Conservation (phyloP, 2,797 vertebrate species). For the Phalanger gymnotis region DNA sequence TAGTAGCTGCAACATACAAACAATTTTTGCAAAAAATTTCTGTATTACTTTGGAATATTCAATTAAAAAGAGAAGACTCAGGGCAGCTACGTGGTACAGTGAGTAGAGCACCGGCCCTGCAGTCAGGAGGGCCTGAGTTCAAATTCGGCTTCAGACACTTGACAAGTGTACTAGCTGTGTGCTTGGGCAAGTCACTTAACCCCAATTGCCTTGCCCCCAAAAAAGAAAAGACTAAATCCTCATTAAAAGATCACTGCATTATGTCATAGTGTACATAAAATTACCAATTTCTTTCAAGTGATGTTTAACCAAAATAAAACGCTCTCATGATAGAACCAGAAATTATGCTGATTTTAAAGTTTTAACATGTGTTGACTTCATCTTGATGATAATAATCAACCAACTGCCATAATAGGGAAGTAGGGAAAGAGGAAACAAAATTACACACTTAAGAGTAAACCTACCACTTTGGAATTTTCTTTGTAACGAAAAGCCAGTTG, state of each 20-base stretch:
- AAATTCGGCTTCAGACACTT: too few relatives aligned
- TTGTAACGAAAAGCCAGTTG: conserved; percentile 98
- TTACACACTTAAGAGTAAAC: conserved; percentile 57
- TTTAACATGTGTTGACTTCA: background rate
- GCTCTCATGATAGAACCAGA: background rate
- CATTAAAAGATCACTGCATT: background rate
- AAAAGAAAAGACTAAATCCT: background rate
- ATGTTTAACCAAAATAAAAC: background rate
- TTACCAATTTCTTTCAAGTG: background rate
- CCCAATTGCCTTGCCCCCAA: too few relatives aligned
- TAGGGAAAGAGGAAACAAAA: background rate
- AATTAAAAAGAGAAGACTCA: background rate
- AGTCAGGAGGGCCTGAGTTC: too few relatives aligned
- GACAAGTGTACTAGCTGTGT: too few relatives aligned
- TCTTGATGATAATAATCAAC: background rate
- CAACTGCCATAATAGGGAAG: background rate
- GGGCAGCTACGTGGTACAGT: too few relatives aligned
- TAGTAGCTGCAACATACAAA: background rate
- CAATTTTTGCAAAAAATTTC: background rate
- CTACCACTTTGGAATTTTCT: conserved; percentile 92
- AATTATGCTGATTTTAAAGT: background rate
- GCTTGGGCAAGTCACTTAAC: too few relatives aligned
- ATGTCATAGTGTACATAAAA: background rate
- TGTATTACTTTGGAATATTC: background rate
- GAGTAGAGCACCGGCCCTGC: too few relatives aligned